Conservation (phyloP, 2,797 vertebrate species). For the Platyrinchus mystaceus region DNA sequence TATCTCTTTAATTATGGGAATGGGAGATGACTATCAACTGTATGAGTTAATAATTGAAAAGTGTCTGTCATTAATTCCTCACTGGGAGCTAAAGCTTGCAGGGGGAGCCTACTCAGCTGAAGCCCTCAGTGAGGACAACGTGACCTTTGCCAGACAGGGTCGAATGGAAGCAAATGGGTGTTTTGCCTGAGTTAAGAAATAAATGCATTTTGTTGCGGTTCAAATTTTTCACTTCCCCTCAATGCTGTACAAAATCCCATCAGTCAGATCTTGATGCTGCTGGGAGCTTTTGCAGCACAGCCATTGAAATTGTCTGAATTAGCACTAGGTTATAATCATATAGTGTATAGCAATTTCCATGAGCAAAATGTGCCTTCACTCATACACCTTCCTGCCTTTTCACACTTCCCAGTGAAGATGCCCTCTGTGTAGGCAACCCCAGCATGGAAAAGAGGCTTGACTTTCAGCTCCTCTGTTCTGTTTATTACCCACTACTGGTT, state of each 20-base stretch:
- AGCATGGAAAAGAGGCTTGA: background rate
- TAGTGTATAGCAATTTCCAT: background rate
- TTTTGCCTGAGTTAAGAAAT: background rate
- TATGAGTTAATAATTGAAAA: conserved; percentile 40
- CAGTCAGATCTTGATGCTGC: background rate
- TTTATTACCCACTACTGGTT: background rate
- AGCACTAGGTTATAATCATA: background rate
- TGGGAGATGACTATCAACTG: background rate
- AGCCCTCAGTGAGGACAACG: background rate
- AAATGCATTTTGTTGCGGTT: background rate
- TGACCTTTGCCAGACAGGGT: background rate
- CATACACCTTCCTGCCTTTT: background rate
- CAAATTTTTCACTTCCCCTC: background rate
- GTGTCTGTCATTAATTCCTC: conserved; percentile 30
- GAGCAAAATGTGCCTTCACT: background rate
- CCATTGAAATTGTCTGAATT: background rate
- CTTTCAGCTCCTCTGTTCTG: background rate
- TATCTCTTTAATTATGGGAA: conserved; percentile 51
- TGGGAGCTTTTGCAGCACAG: background rate
- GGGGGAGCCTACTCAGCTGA: background rate
- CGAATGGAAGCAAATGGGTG: background rate
- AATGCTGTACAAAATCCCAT: background rate
- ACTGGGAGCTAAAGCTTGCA: background rate
- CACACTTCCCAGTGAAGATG: background rate
- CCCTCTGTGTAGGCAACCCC: background rate